A percentile compares a stretch with the other conserved stretches of the same genome.
Conservation (phyloP, 2,888 invertebrate species). For the Dioctria linearis region DNA sequence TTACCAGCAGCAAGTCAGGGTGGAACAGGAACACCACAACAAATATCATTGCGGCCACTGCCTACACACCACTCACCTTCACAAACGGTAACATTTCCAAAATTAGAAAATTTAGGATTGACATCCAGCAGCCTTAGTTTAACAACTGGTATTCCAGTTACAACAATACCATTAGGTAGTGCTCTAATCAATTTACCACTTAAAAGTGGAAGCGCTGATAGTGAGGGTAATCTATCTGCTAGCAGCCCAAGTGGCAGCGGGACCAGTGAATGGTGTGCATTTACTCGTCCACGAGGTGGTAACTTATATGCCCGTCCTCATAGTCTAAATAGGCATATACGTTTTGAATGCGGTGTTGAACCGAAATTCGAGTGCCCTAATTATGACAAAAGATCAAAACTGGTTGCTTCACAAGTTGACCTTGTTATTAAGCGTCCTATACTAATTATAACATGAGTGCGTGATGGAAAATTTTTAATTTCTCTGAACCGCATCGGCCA, state of each 20-base stretch:
- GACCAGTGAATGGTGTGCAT: conserved; percentile 66
- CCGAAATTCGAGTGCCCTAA: too few species aligned
- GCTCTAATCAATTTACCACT: conserved; percentile 55
- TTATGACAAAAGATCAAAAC: too few species aligned
- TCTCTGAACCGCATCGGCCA: too few species aligned
- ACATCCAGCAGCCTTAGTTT: conserved; percentile 43
- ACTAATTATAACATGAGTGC: too few species aligned
- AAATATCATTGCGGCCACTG: too few species aligned
- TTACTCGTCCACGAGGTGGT: conserved; percentile 74
- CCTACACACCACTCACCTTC: too few species aligned
- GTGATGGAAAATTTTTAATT: too few species aligned
- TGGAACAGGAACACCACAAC: too few species aligned
- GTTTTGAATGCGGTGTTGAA: too few species aligned
- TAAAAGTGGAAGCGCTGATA: conserved; percentile 56
- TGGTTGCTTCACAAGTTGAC: too few species aligned
- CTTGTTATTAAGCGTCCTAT: too few species aligned
- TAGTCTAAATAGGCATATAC: conserved; percentile 74
- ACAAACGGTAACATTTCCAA: conserved; percentile 52
- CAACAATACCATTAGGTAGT: conserved; percentile 55
- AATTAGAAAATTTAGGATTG: conserved; percentile 54
- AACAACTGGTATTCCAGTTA: conserved; percentile 55
- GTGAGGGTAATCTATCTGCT: conserved; percentile 57
- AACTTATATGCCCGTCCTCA: conserved; percentile 75
- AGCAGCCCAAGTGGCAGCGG: conserved; percentile 38
- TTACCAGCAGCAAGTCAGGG: too few species aligned